Percentiles rank a stretch among this genome's conserved stretches.
These are phyloP conservation scores for Phalera bucephala DNA, from an alignment of 2,888 invertebrate genomes.

Conservation along the genomic window DNA sequence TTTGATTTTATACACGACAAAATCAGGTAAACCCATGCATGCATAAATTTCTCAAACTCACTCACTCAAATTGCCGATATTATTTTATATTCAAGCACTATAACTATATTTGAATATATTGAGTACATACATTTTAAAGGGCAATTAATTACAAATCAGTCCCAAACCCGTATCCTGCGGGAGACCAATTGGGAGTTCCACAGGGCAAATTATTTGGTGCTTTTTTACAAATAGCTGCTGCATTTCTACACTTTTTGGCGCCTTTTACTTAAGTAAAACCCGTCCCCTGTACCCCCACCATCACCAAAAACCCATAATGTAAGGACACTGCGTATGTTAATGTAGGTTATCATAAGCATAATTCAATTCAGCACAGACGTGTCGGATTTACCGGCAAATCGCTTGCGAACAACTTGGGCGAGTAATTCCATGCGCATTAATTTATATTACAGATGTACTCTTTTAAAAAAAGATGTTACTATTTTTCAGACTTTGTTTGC, in stretches of 20 bases:
- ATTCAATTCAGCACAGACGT: constrained; percentile 9
- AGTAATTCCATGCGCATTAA: constrained; percentile 17
- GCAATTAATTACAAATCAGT: neutral
- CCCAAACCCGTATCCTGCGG: neutral
- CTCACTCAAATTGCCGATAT: no score
- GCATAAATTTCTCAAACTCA: no score
- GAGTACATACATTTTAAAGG: no score
- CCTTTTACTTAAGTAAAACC: no score
- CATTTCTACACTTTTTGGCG: neutral
- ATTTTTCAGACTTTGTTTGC: neutral
- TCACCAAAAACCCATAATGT: no score
- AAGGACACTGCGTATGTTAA: constrained; percentile 4
- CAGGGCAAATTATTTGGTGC: neutral
- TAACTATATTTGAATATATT: no score
- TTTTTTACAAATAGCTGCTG: neutral
- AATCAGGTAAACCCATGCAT: no score
- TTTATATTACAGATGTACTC: constrained; percentile 1
- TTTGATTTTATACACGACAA: no score
- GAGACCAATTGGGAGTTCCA: neutral
- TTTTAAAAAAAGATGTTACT: neutral
- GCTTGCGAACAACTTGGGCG: constrained; percentile 4
- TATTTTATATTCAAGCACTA: no score
- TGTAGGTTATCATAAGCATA: constrained; percentile 9
- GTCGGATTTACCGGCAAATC: constrained; percentile 1
- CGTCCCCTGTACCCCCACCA: no score